These are phyloP conservation scores for Ceratina japonica DNA, from an alignment of 1,140 invertebrate species.

Conservation along the genomic window DNA sequence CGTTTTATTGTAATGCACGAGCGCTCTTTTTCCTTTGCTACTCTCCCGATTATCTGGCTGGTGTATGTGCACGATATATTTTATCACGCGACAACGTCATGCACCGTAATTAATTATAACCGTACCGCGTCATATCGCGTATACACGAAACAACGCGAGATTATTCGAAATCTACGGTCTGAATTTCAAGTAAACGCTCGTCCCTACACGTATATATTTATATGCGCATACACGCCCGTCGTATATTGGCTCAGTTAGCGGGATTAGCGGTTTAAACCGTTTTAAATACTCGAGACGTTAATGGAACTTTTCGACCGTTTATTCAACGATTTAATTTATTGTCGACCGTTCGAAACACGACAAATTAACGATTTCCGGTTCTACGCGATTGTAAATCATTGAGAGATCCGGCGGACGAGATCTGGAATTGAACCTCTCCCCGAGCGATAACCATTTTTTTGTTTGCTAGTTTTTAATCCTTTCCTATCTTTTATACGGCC, in stretches of 20 bases:
- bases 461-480: slow-evolving; percentile 2
- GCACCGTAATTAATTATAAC: slow-evolving; percentile 31
- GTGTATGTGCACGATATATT: neutral
- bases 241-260: too few relatives aligned
- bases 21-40: neutral
- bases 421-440: slow-evolving; percentile 18
- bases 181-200: slow-evolving; percentile 15
- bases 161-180: slow-evolving; percentile 6
- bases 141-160: slow-evolving; percentile 18
- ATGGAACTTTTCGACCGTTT: neutral
- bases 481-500: slow-evolving; percentile 40
- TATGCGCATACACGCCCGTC: too few relatives aligned
- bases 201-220: neutral
- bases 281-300: neutral
- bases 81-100: slow-evolving; percentile 28
- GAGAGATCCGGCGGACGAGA: neutral
- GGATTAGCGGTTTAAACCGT: neutral
- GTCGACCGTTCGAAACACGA: too few relatives aligned
- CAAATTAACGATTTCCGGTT: too few relatives aligned
- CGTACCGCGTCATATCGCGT: slow-evolving; percentile 9
- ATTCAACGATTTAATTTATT: neutral
- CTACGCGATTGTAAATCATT: too few relatives aligned
- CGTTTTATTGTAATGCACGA: neutral
- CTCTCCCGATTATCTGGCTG: neutral
- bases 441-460: slow-evolving; percentile 38